These are phyloP conservation scores for Morbakka virulenta DNA, from an alignment of 30 jellyfish, hydroid and myxozoan genomes.

Conservation along the genomic window DNA sequence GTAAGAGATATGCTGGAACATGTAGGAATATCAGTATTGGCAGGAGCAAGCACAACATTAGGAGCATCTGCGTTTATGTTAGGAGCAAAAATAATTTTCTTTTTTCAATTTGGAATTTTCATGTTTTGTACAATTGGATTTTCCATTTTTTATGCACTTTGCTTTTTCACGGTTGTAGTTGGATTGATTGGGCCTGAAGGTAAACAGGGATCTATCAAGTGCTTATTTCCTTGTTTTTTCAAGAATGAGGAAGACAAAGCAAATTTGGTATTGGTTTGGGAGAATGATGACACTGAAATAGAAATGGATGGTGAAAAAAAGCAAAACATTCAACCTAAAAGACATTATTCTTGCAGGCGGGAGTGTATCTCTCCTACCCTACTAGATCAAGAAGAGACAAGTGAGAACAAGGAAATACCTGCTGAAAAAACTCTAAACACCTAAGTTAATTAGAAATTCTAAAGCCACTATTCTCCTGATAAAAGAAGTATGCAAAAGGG, in stretches of 20 bases:
- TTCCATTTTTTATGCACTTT: conserved; percentile 83
- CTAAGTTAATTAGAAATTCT: too few species aligned
- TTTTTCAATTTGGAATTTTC: conserved; percentile 89
- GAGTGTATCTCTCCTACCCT: too few species aligned
- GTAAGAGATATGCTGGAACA: conserved; percentile 85
- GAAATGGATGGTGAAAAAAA: too few species aligned
- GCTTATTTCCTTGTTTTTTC: conserved; percentile 29
- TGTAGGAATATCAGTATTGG: conserved; percentile 91
- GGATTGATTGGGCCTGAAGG: conserved; percentile 95
- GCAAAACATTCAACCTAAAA: too few species aligned
- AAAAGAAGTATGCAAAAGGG: too few species aligned
- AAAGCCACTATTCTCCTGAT: too few species aligned
- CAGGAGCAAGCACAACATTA: conserved; percentile 94
- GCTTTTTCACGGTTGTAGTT: conserved; percentile 69
- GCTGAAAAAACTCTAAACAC: too few species aligned
- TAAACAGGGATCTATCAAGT: conserved; percentile 68
- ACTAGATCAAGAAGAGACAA: too few species aligned
- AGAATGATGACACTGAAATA: too few species aligned
- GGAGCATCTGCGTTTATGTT: conserved; percentile 98
- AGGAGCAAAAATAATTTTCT: conserved; percentile 82
- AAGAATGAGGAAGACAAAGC: conserved; percentile 2
- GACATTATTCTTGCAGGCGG: too few species aligned
- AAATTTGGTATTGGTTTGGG: too few species aligned
- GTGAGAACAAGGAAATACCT: too few species aligned
- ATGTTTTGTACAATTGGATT: conserved; percentile 95